phyloP scores from a whole-genome alignment of 1,140 invertebrate species.

The Periplaneta americana region DNA sequence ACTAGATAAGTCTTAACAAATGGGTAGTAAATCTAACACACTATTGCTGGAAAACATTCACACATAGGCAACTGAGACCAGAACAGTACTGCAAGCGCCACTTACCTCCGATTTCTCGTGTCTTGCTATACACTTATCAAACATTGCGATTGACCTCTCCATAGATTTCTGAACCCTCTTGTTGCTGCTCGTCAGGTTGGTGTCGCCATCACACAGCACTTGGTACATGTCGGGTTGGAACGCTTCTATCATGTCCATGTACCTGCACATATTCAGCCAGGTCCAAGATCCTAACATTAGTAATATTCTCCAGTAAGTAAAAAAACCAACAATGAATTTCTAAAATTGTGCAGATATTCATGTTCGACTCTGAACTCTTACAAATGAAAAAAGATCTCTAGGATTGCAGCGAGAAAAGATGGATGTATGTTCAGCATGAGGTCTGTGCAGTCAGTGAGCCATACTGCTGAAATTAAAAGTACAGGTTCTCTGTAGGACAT shows the following conservation, averaged over 20 bases:
- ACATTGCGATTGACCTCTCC: slow-evolving; percentile 48
- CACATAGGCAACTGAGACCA: neutral
- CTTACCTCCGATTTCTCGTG: slow-evolving; percentile 44
- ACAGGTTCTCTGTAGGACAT: too few species aligned
- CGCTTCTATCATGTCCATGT: slow-evolving; percentile 69
- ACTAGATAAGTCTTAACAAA: neutral
- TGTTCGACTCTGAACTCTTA: too few species aligned
- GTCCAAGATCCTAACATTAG: too few species aligned
- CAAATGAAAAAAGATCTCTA: too few species aligned
- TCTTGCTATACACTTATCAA: slow-evolving; percentile 52
- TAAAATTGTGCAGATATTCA: too few species aligned
- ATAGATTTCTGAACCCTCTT: slow-evolving; percentile 66
- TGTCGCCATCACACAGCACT: slow-evolving; percentile 75
- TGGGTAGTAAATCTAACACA: neutral
- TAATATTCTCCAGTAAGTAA: too few species aligned
- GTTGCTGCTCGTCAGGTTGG: slow-evolving; percentile 52
- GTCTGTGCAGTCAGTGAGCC: too few species aligned
- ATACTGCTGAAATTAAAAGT: too few species aligned
- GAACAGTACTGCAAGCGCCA: neutral
- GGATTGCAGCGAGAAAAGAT: too few species aligned
- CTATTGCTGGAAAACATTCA: neutral
- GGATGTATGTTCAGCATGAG: too few species aligned
- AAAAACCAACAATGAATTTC: too few species aligned
- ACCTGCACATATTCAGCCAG: slow-evolving; percentile 41
- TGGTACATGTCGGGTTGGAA: slow-evolving; percentile 75